Evolutionary conservation across 2,797 vertebrate genomes (phyloP), one percentile per base, ranked within the genome.

Genomic region (Cossypha polioptera): DNA sequence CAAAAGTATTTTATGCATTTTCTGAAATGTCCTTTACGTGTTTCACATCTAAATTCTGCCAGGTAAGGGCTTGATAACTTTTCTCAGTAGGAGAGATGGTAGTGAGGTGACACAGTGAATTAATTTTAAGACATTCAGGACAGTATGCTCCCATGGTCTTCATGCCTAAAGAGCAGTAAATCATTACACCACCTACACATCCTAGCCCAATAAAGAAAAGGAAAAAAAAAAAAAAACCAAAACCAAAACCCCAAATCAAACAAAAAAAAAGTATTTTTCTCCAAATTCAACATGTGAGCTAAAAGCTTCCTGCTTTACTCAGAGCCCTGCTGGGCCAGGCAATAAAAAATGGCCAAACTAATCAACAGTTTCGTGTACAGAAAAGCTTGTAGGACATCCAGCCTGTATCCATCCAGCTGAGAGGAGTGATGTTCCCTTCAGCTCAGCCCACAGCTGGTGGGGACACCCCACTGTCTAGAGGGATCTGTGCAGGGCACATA

Each of bases 21-120:
- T 82, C 50, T 86, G 74, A 96, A 97, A 94, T 95, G 75, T 71
- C 63, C 87, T 95, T 96, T 97, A 90, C 22, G 35, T 95, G 85
- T 85, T 77, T 93, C 72, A 97, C 50, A 95, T 95, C 97, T 96
- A 88, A 97, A 96, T 95, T 94, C 58, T 61, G 29, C 86, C 61
- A 96, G 89, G 72, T 91, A 92, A 88, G 65, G 42, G 47, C 59
- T 63, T 51, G 81, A 43, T 89, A 89, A 86, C 28, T 96, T 97
- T 93, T 94, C 62, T n/a, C 71, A 67, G 3, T 29, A 95, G 78
- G 67, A 95, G 65, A 13, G 5, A 78, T 9, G 63, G 31, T 90
- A 73, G 57, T 86, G 84, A 93, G 40, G 81, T 94, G 92, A 96
- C 94, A 96, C 16, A 94, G 54, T 91, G 81, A 95, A 93, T 96